Conservation (phyloP, 2,888 invertebrate species). For the Sabatieria punctata region DNA sequence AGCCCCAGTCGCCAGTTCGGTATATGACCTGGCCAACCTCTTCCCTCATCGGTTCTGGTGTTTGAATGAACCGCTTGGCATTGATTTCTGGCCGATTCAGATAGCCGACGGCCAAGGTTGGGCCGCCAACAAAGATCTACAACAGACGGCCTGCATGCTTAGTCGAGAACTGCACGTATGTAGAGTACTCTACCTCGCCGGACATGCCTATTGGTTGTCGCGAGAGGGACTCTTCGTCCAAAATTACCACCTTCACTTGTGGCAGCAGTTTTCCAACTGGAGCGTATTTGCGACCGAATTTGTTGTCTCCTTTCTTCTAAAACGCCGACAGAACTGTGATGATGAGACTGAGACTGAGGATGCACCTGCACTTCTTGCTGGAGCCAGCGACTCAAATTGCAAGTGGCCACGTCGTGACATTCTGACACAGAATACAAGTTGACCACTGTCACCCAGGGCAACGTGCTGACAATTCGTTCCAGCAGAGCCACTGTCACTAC, state of each 20-base stretch:
- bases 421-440: constrained; percentile 37
- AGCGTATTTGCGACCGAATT: constrained; percentile 35
- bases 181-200: constrained; percentile 31
- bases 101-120: constrained; percentile 34
- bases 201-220: constrained; percentile 33
- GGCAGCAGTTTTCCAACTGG: constrained; percentile 33
- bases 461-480: constrained; percentile 25
- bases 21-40: constrained; percentile 19
- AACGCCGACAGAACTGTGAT: too few species aligned
- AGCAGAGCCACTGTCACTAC: constrained; percentile 34
- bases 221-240: constrained; percentile 24
- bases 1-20: constrained; percentile 36
- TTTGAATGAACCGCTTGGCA: constrained; percentile 15
- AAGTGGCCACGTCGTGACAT: constrained; percentile 33
- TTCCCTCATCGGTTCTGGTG: background rate
- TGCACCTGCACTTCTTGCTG: too few species aligned
- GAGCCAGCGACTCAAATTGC: constrained; percentile 28
- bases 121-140: constrained; percentile 32
- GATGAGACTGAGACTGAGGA: too few species aligned
- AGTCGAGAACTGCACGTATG: background rate
- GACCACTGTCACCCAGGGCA: constrained; percentile 30
- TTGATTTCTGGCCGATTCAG: constrained; percentile 34
- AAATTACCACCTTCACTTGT: constrained; percentile 31
- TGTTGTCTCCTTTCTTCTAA: too few species aligned
- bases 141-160: background rate